Conservation (phyloP, 2,113 vertebrate species). For the Vicugna pacos region DNA sequence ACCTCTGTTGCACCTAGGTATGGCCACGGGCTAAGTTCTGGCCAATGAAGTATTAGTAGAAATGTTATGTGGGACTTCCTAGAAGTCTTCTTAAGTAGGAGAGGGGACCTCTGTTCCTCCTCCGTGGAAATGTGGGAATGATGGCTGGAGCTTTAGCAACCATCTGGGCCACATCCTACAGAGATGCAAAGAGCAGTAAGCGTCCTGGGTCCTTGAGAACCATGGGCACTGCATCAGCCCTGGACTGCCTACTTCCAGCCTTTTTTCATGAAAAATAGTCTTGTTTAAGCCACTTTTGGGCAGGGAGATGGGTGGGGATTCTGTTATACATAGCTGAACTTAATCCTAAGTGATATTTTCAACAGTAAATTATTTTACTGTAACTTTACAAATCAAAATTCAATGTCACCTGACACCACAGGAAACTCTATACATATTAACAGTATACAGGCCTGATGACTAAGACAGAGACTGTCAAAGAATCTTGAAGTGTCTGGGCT, state of each 20-base stretch:
- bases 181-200: background rate
- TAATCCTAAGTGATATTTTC: conserved; percentile 33
- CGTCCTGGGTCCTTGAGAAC: background rate
- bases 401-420: conserved; percentile 17
- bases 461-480: background rate
- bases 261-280: background rate
- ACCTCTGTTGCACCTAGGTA: background rate
- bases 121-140: background rate
- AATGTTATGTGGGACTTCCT: background rate
- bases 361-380: conserved; percentile 13
- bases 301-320: background rate
- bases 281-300: background rate
- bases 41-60: background rate
- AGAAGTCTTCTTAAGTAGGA: background rate
- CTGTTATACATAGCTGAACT: background rate
- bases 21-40: background rate
- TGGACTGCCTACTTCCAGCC: background rate
- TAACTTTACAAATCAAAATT: conserved; percentile 50
- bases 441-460: background rate
- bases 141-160: background rate
- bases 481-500: background rate
- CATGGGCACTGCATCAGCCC: background rate
- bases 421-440: background rate
- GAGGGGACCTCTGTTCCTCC: background rate
- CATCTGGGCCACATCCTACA: background rate